Evolutionary conservation across 35 echinoderm and acorn worm genomes (phyloP), one percentile per base, ranked within the genome.

Genomic region (Holothuria glaberrima): DNA sequence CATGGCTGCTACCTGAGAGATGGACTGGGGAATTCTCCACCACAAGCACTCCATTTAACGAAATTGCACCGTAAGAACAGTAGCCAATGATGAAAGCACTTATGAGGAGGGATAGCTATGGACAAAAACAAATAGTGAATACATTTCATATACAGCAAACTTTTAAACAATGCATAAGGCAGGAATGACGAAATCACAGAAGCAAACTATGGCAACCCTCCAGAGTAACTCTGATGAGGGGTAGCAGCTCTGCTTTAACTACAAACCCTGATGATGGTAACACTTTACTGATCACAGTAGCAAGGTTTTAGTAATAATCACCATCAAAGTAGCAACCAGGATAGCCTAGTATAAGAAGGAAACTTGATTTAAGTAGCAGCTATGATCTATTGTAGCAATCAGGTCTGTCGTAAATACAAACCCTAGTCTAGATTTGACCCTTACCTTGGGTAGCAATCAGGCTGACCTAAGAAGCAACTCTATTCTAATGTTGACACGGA

Each of bases 21-120:
- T 87, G 21, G 30, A 38, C 61, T 29, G 85, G 85, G 3, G 85
- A 68, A 26, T 67, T 41, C 62, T 87, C 85, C 58, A 87, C 63
- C 5, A 87, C 41, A 33, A 71, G 41, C 61, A 87, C 85, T 12
- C 85, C 85, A 45, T 68, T 67, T 33, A 87, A 46, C 0, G 85
- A 87, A 14, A 87, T 65, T 24, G 29, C 21, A 46, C 85, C 52
- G n/a, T 68, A 87, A 9, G 66, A 27, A 29, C 85, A 87, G 32
- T 68, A 87, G 9, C 85, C 85, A 27, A 67, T 48, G 31, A 48
- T 10, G 35, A 87, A 87, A 5, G 61, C 85, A 67, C 60, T 46
- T 36, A 48, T 34, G 17, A 87, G 17, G 44, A 87, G 12, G 21
- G 33, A 16, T 12, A 28, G 1, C 85, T 87, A 22, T 25, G 20